Percentiles rank a stretch among this genome's conserved stretches.
Evolutionary conservation across 1,140 invertebrate species (phyloP).

Genomic region (Ganaspis sp.): DNA sequence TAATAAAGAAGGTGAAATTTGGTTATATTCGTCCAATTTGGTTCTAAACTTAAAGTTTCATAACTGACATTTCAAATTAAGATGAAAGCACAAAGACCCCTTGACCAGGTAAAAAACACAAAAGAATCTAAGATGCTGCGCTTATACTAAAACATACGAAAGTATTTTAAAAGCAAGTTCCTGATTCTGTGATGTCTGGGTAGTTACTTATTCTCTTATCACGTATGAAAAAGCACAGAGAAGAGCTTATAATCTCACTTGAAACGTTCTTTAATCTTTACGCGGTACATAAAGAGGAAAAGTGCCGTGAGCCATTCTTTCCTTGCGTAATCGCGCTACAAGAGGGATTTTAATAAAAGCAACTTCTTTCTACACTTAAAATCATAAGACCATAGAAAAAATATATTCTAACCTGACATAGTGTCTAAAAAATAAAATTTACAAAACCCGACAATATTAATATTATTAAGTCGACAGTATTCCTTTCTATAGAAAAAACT

Average conservation of each 20-base stretch:
- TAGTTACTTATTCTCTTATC: constrained; percentile 7
- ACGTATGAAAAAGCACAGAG: neutral
- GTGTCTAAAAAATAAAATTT: neutral
- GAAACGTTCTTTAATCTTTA: constrained; percentile 1
- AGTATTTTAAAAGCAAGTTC: neutral
- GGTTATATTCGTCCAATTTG: too few relatives aligned
- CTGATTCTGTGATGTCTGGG: neutral
- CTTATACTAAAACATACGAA: neutral
- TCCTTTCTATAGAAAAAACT: too few relatives aligned
- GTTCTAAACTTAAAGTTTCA: neutral
- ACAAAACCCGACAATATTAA: neutral
- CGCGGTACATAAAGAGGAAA: neutral
- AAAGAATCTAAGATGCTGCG: neutral
- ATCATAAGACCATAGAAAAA: neutral
- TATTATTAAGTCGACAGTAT: too few relatives aligned
- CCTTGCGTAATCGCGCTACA: neutral
- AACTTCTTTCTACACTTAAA: neutral
- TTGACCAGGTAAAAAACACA: neutral
- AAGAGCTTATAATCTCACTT: constrained; percentile 5
- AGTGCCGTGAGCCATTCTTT: neutral
- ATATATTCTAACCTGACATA: neutral
- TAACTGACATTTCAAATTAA: neutral
- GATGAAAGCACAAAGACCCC: neutral
- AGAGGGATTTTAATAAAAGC: neutral
- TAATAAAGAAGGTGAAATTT: too few relatives aligned